These are phyloP conservation scores for Nyctibius bracteatus DNA, from an alignment of 2,113 vertebrate species.

Conservation along the genomic window DNA sequence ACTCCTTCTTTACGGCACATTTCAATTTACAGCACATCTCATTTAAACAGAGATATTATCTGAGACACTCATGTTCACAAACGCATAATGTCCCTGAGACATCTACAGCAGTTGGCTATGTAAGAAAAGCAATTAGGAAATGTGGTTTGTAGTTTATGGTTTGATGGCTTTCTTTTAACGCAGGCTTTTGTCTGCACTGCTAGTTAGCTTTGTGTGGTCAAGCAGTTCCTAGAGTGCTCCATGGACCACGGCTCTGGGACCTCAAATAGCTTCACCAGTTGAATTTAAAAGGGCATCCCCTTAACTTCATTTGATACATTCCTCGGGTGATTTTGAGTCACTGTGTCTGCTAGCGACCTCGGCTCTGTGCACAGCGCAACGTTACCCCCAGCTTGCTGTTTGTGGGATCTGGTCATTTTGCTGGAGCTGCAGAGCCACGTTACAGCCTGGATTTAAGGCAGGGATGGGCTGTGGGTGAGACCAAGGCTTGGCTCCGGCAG, in stretches of 20 bases:
- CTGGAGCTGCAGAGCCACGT: neutral
- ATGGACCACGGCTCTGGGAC: neutral
- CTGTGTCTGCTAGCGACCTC: neutral
- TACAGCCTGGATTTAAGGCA: neutral
- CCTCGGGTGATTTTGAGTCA: neutral
- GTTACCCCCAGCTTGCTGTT: neutral
- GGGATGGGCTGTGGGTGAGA: neutral
- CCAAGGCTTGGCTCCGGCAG: rapidly evolving
- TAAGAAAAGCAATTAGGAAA: conserved; percentile 46
- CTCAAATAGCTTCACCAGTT: neutral
- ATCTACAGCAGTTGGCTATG: neutral
- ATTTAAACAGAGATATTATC: neutral
- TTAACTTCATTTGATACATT: neutral
- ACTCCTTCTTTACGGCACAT: neutral
- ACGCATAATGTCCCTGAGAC: neutral
- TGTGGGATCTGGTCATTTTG: neutral
- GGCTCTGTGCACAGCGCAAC: neutral
- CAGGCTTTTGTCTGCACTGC: neutral
- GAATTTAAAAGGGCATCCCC: neutral
- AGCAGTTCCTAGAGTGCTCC: neutral
- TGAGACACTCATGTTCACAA: neutral
- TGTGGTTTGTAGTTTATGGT: neutral
- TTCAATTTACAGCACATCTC: neutral
- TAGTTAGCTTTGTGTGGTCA: neutral
- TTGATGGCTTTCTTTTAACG: neutral